Evolutionary conservation across 2,113 vertebrate genomes (phyloP), one percentile per base, ranked within the genome.

Genomic region (Cynopterus brachyotis): DNA sequence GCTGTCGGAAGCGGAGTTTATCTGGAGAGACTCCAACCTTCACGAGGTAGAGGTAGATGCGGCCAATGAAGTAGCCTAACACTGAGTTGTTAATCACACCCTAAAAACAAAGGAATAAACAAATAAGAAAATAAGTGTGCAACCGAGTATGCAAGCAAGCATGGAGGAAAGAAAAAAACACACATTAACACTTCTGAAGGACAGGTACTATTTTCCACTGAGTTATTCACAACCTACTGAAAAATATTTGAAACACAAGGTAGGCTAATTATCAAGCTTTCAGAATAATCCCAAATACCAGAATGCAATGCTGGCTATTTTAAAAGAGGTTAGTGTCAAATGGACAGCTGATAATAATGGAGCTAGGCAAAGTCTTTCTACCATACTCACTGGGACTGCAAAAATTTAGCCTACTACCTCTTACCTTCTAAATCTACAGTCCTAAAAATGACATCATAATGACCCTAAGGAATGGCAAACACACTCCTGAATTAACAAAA

Each of bases 71-170:
- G 98, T 99, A 99, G 86, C 99, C 99, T 60, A 99, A 99, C 92
- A 99, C 99, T 0, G 99, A 99, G 98, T 99, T 99, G 98, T 99
- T 99, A 98, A 99, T 99, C 95, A 99, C 99, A 60, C 99, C 99
- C 99, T 99, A 60, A 86, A 97, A 90, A 78, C 40, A 69, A 40
- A 86, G 6, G 47, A 37, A 86, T 12, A 9, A 64, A 86, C 17
- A 19, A 92, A 7, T 28, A 22, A 22, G 32, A n/a, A 62, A 42
- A 20, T 40, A 84, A 67, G 35, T 37, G 45, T 28, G 55, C 6
- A 78, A 73, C 37, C 3, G 55, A 60, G 67, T 30, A 42, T 2
- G 57, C 6, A 55, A 89, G 26, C 3, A 53, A 40, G 16, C 64
- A 84, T 0, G 40, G 19, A 37, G 1, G 13, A 83, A 70, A 28